Conservation (phyloP, 2,888 invertebrate species). For the Zygothrica quintamaculata region DNA sequence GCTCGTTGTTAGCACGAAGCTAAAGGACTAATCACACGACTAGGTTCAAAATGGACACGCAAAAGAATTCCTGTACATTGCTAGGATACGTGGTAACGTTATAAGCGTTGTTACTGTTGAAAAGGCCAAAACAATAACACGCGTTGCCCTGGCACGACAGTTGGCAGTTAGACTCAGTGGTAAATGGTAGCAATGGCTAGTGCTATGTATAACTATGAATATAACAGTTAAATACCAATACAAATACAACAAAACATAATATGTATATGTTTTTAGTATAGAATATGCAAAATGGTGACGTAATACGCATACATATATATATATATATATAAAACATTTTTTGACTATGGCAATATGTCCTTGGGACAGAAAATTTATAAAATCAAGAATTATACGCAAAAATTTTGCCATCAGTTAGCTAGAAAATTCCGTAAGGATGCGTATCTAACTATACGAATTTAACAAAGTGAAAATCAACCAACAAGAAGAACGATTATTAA, state of each 20-base stretch:
- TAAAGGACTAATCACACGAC: conserved; percentile 33
- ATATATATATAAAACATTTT: not conserved
- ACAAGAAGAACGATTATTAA: conserved; percentile 1
- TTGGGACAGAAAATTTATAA: conserved; percentile 79
- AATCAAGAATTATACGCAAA: conserved; percentile 77
- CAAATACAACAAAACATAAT: conserved; percentile 20
- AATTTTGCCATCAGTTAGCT: conserved; percentile 72
- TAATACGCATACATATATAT: conserved; percentile 35
- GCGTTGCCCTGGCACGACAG: conserved; percentile 60
- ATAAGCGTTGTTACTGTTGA: conserved; percentile 22
- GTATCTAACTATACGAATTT: conserved; percentile 53
- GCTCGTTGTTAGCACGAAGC: conserved; percentile 53
- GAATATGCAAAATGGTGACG: conserved; percentile 65
- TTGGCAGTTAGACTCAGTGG: conserved; percentile 73
- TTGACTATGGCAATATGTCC: conserved; percentile 66
- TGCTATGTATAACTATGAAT: conserved; percentile 46
- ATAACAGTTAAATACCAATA: conserved; percentile 22
- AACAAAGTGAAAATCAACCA: conserved; percentile 52
- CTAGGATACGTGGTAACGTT: conserved; percentile 73
- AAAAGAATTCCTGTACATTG: conserved; percentile 72
- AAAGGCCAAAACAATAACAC: conserved; percentile 76
- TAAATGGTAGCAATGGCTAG: conserved; percentile 66
- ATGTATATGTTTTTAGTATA: conserved; percentile 12
- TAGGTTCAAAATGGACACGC: conserved; percentile 55
- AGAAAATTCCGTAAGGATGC: conserved; percentile 72